phyloP scores from a whole-genome alignment of 2,797 vertebrate species.

The Apogon talboti region DNA sequence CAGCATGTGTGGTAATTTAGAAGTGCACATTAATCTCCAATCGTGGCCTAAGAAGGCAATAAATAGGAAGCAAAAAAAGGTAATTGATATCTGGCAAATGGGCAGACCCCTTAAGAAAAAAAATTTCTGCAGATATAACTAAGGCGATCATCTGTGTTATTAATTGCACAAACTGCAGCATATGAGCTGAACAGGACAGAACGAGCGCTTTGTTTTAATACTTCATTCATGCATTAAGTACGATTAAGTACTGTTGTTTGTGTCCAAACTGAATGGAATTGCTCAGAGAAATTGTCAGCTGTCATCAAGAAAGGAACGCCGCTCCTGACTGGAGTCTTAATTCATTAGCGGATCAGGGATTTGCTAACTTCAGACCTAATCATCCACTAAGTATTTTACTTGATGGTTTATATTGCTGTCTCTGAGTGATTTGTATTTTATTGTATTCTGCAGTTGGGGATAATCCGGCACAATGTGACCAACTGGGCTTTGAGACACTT shows the following conservation, averaged over 20 bases:
- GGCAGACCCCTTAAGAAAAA: constrained; percentile 50
- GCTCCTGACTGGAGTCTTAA: constrained; percentile 73
- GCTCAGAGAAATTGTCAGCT: constrained; percentile 64
- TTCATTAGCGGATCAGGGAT: constrained; percentile 78
- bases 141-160: constrained; percentile 71
- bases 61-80: constrained; percentile 68
- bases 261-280: constrained; percentile 45
- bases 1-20: constrained; percentile 82
- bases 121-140: constrained; percentile 60
- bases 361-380: constrained; percentile 76
- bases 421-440: constrained; percentile 66
- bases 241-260: constrained; percentile 65
- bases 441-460: constrained; percentile 65
- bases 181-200: constrained; percentile 51
- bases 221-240: constrained; percentile 61
- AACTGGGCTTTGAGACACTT: constrained; percentile 58
- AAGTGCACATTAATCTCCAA: constrained; percentile 82
- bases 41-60: constrained; percentile 71
- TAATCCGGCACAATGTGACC: constrained; percentile 78
- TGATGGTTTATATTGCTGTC: constrained; percentile 75
- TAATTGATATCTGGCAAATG: constrained; percentile 81
- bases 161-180: constrained; percentile 68
- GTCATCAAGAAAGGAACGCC: constrained; percentile 61
- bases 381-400: constrained; percentile 48
- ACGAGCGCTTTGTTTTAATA: constrained; percentile 69